Evolutionary conservation across 2,113 vertebrate species (phyloP).

Genomic region (Perca fluviatilis): DNA sequence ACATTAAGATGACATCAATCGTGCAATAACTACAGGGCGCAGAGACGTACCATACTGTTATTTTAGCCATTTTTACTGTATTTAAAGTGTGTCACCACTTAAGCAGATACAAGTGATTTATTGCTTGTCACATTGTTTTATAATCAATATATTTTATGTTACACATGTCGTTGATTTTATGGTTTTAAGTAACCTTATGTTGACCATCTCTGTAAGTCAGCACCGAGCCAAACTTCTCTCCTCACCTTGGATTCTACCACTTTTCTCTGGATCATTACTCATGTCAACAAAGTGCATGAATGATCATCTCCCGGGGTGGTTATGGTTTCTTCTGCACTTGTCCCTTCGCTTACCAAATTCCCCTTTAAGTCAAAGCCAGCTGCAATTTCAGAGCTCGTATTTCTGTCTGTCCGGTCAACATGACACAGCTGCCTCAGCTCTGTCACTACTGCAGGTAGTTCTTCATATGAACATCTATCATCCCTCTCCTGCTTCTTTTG

Average conservation of each 20-base stretch:
- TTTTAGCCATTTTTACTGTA: neutral
- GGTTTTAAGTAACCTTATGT: conserved; percentile 14
- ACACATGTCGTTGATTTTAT: conserved; percentile 48
- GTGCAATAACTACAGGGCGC: neutral
- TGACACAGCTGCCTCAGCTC: neutral
- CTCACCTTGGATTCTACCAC: conserved; percentile 46
- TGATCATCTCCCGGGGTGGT: neutral
- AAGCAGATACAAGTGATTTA: neutral
- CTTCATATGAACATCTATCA: neutral
- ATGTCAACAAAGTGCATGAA: conserved; percentile 52
- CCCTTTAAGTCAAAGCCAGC: conserved; percentile 25
- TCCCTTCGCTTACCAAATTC: neutral
- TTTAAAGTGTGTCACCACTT: neutral
- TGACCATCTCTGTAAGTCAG: conserved; percentile 14
- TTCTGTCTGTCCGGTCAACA: conserved; percentile 12
- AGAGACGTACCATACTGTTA: neutral
- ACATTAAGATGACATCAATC: neutral
- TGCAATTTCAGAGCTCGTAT: conserved; percentile 27
- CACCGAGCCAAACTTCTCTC: conserved; percentile 46
- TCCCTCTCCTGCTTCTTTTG: neutral
- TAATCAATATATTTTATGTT: conserved; percentile 60
- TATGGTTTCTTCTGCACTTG: conserved; percentile 21
- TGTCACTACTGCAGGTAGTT: neutral
- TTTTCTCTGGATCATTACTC: conserved; percentile 56
- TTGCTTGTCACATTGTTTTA: conserved; percentile 31